phyloP scores from a whole-genome alignment of 2,113 vertebrate genomes.

The Nerophis ophidion region DNA sequence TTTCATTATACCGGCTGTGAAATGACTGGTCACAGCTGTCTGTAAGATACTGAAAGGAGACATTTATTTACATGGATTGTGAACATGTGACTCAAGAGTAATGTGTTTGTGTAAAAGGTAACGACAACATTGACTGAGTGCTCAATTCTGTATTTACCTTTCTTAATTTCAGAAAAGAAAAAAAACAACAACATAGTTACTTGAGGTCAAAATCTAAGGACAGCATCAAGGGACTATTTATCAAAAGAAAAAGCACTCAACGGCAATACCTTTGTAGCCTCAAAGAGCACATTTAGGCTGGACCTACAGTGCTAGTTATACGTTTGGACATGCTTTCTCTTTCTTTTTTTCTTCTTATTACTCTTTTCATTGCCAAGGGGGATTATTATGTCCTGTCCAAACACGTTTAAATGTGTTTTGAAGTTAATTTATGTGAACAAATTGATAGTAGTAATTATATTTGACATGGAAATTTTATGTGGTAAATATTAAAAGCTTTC shows the following conservation, averaged over 20 bases:
- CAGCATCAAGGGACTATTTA: neutral
- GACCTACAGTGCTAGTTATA: neutral
- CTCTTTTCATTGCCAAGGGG: neutral
- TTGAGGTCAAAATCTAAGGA: neutral
- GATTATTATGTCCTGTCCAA: too few relatives aligned
- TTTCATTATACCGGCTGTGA: constrained; percentile 55
- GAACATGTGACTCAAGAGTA: constrained; percentile 16
- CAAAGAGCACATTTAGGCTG: neutral
- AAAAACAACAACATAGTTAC: neutral
- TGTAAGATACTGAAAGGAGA: constrained; percentile 33
- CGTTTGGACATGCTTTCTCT: too few relatives aligned
- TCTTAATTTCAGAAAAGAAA: constrained; percentile 4
- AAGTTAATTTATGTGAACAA: neutral
- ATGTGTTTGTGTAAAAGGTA: constrained; percentile 6
- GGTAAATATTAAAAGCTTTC: too few relatives aligned
- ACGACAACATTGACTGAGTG: constrained; percentile 1
- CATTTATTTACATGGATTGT: constrained; percentile 42
- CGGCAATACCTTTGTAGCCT: neutral
- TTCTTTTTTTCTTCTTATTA: neutral
- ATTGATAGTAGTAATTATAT: neutral
- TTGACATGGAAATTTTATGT: too few relatives aligned
- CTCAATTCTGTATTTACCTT: constrained; percentile 18
- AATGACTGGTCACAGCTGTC: constrained; percentile 59
- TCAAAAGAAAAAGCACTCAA: constrained; percentile 10
- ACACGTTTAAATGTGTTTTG: neutral